Evolutionary conservation across 2,797 vertebrate genomes (phyloP), one percentile per base, ranked within the genome.

Genomic region (Aselliscus stoliczkanus): DNA sequence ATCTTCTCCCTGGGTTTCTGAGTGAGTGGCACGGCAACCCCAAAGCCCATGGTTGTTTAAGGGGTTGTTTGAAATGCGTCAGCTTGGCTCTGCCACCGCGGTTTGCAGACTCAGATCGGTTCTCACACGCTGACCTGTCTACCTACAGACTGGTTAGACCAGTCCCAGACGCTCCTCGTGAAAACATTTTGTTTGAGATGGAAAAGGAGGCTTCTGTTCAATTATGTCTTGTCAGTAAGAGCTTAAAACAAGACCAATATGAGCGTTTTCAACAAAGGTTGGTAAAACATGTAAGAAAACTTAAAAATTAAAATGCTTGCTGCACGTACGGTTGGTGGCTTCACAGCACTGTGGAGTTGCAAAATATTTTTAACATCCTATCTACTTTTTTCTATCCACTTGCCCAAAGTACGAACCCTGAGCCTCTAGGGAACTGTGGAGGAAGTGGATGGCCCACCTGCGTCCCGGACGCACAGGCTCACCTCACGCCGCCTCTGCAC

Each of bases 401-500:
- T 29, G 6, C 23, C 27, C 0, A 4, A 6, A 21, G 4, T 27
- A 6, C 29, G 9, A 62, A 20, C 21, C 6, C 0, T 5, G 4
- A 31, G 21, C n/a, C n/a, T 18, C 12, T 25, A 29, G 65, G 56
- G 31, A 5, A 17, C 23, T 0, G 1, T 1, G n/a, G 69, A 44
- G 18, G 11, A 80, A 69, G 7, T 2, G 58, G n/a, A 31, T 2
- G 0, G 6, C 0, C 8, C 0, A 1, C 6, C 14, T 4, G 18
- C 0, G 20, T 21, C 5, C 8, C 2, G 7, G 47, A 29, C 2
- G 0, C 34, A 1, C 0, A 4, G 42, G 64, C 31, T 15, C 14
- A 0, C 0, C 31, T 15, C 14, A 0, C 0, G 18, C 4, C 18
- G 14, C 13, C 18, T 0, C 7, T 0, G 17, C 15, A 12, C 21